Conservation (phyloP, 2,888 invertebrate genomes). For the Acheta domesticus region DNA sequence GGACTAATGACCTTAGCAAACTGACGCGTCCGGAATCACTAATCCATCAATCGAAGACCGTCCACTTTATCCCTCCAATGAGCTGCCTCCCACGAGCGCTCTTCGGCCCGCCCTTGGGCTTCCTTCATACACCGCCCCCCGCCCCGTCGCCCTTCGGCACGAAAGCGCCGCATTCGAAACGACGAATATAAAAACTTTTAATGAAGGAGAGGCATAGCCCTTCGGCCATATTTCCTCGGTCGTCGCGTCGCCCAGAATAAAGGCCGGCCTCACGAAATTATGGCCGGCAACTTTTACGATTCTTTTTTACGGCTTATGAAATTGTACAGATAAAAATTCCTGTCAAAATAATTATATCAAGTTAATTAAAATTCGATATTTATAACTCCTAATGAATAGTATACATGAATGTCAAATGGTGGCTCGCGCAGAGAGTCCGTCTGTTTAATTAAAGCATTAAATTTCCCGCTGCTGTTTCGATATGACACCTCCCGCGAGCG, state of each 20-base stretch:
- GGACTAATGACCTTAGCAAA: too few species aligned
- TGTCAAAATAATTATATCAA: constrained; percentile 18
- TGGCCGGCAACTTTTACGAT: constrained; percentile 6
- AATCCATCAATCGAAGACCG: too few species aligned
- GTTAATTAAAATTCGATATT: constrained; percentile 18
- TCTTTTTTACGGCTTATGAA: constrained; percentile 18
- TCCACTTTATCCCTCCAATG: too few species aligned
- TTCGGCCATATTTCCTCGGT: background rate
- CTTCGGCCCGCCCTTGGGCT: too few species aligned
- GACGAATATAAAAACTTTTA: constrained; percentile 2
- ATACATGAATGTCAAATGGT: constrained; percentile 7
- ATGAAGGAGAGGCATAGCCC: constrained; percentile 1
- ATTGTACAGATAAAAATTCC: background rate
- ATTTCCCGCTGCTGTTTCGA: background rate
- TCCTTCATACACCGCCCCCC: background rate
- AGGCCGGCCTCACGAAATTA: constrained; percentile 3
- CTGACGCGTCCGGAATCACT: too few species aligned
- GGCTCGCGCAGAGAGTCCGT: background rate
- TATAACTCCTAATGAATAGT: constrained; percentile 10
- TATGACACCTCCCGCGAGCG: background rate
- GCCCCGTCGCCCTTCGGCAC: background rate
- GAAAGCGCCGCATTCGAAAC: background rate
- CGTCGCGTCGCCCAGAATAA: background rate
- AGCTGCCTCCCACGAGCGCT: too few species aligned
- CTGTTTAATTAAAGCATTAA: constrained; percentile 18